phyloP scores from a whole-genome alignment of 2,113 vertebrate genomes.

The Pyrgilauda ruficollis region DNA sequence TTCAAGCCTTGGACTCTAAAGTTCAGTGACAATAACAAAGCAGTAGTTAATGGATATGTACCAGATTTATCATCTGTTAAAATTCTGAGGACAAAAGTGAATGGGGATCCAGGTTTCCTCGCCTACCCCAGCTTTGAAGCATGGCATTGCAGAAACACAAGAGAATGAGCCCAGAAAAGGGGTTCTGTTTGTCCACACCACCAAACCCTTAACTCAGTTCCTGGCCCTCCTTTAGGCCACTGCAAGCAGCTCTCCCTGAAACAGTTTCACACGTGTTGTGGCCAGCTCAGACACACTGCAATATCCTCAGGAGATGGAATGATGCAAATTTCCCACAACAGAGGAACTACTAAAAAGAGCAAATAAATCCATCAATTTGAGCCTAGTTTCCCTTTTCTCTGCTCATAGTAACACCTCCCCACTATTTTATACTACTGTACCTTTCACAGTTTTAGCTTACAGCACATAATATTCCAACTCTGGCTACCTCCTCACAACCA shows the following conservation, averaged over 20 bases:
- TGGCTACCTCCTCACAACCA: background rate
- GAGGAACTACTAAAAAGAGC: background rate
- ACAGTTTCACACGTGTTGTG: accelerated
- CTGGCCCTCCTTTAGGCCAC: background rate
- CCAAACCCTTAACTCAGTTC: background rate
- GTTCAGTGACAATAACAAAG: background rate
- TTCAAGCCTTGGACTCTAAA: background rate
- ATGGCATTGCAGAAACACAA: background rate
- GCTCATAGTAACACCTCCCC: background rate
- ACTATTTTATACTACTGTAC: background rate
- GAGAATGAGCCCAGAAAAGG: background rate
- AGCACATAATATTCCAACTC: background rate
- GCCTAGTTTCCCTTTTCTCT: background rate
- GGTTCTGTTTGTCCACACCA: background rate
- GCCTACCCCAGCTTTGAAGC: accelerated
- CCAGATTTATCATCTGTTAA: background rate
- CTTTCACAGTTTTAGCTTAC: background rate
- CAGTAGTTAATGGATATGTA: background rate
- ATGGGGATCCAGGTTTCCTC: background rate
- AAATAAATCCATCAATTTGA: background rate
- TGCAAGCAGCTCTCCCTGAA: background rate
- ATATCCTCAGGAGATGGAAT: background rate
- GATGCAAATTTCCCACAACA: background rate
- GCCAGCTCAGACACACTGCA: background rate
- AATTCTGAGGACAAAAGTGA: background rate